Conservation (phyloP, 1,140 invertebrate genomes). For the Brachionus plicatilis region DNA sequence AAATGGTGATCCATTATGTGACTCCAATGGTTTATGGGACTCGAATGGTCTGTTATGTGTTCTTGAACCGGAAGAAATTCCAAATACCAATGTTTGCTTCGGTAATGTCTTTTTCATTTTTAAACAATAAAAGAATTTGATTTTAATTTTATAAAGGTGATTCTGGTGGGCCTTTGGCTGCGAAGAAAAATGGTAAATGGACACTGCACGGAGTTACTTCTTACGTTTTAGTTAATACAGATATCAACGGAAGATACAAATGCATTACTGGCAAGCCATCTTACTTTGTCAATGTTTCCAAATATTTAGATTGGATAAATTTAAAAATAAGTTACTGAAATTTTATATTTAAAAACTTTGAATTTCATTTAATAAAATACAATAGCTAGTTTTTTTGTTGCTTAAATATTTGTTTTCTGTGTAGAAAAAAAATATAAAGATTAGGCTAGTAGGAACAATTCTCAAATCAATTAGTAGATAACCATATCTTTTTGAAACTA, state of each 20-base stretch:
- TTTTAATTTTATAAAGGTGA: conserved; percentile 69
- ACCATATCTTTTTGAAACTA: neutral
- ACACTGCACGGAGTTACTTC: conserved; percentile 72
- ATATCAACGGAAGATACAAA: neutral
- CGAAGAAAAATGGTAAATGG: conserved; percentile 63
- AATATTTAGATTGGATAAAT: conserved; percentile 23
- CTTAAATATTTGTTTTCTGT: no score
- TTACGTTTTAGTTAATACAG: conserved; percentile 3
- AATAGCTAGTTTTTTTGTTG: no score
- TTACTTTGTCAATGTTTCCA: neutral
- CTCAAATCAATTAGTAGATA: neutral
- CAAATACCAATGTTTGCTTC: conserved; percentile 17
- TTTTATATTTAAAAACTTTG: neutral
- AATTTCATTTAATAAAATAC: neutral
- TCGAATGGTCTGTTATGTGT: neutral
- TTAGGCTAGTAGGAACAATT: neutral
- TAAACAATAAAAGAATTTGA: conserved; percentile 63
- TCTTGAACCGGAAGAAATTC: neutral
- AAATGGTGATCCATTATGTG: neutral
- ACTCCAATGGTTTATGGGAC: conserved; percentile 9
- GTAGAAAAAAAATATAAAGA: neutral
- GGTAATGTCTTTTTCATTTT: neutral
- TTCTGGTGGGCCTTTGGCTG: conserved; percentile 71
- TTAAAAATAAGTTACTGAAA: neutral
- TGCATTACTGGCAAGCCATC: neutral